Base-by-base conservation (phyloP, 2,113 vertebrate genomes). In the Misgurnus mizolepis region DNA sequence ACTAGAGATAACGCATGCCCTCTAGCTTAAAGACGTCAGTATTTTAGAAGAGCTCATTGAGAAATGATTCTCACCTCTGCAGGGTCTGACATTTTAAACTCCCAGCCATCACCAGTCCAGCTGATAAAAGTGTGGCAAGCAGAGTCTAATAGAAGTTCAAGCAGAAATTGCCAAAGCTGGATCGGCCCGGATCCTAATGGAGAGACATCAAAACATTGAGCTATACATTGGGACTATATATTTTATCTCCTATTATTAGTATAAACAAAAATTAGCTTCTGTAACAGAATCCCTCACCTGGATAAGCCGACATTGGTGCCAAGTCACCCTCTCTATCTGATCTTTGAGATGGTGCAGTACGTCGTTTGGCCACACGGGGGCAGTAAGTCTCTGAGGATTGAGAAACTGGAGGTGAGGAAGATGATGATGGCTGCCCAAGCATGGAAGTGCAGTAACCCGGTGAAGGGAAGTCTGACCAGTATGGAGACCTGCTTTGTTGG, bases 21-120 rank as follows among this genome's bases (percentile, higher is more conserved):
- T 55, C 39, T 71, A n/a, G 27, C 15, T 3, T n/a, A 55, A 15
- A 47, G 7, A 47, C 45, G 4, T 47, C 1, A 2, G 27, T 1
- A 34, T 34, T 34, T 34, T 34, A 34, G 27, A 34, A 34, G 27
- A 34, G 27, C 27, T 34, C 3, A 34, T 34, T 72, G 58, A 34
- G 11, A 56, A 49, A 68, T 22, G 22, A n/a, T n/a, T 60, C 83
- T 86, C 71, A 94, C 94, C 92, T 95, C 94, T 18, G 93, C 87
- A 39, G 94, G 94, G 82, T 95, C 94, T 0, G 93, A 94, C 88
- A 95, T 94, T 82, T 95, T 95, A 40, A 95, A 95, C 80, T 95
- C 94, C 94, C 94, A 95, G 56, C 94, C 94, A 6, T 95, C 93
- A 66, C 94, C 94, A 0, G 94, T 95, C 94, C 94, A 95, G 84